phyloP scores from a whole-genome alignment of 2,888 invertebrate genomes.

The Thecophora atra region DNA sequence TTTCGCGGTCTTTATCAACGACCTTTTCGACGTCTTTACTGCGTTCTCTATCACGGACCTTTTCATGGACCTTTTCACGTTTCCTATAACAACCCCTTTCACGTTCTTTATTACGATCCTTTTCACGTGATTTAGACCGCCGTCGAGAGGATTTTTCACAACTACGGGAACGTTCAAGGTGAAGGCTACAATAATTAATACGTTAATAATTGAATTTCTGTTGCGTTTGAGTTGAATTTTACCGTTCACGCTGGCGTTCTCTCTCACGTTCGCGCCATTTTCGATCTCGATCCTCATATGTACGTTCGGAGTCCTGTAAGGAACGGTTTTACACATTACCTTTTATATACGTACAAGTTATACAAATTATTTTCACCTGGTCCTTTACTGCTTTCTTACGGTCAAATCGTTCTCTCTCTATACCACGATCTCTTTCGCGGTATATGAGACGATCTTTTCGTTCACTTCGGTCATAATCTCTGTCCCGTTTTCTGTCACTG shows the following conservation, averaged over 20 bases:
- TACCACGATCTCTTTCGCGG: slow-evolving; percentile 63
- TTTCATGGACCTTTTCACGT: slow-evolving; percentile 41
- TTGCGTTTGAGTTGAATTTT: background rate
- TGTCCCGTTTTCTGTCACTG: slow-evolving; percentile 48
- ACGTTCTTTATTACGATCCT: slow-evolving; percentile 62
- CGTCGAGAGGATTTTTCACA: slow-evolving; percentile 68
- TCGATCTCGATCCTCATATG: slow-evolving; percentile 56
- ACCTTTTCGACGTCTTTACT: slow-evolving; percentile 66
- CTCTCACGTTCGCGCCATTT: slow-evolving; percentile 54
- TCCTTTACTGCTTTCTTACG: slow-evolving; percentile 65
- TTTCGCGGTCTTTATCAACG: slow-evolving; percentile 67
- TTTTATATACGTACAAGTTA: background rate
- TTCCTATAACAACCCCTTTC: slow-evolving; percentile 49
- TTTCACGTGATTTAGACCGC: slow-evolving; percentile 70
- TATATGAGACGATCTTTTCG: slow-evolving; percentile 35
- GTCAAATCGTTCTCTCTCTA: slow-evolving; percentile 61
- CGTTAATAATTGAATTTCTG: too few relatives aligned
- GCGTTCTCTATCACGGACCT: slow-evolving; percentile 63
- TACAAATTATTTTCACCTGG: slow-evolving; percentile 58
- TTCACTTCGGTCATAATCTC: slow-evolving; percentile 47
- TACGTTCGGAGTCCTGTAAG: slow-evolving; percentile 48
- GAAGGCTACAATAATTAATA: slow-evolving; percentile 33
- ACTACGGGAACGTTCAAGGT: slow-evolving; percentile 58
- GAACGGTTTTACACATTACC: background rate
- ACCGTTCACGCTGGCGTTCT: slow-evolving; percentile 56